A percentile compares a stretch with the other conserved stretches of the same genome.
Conservation (phyloP, 2,113 vertebrate genomes). For the Probosciger aterrimus region DNA sequence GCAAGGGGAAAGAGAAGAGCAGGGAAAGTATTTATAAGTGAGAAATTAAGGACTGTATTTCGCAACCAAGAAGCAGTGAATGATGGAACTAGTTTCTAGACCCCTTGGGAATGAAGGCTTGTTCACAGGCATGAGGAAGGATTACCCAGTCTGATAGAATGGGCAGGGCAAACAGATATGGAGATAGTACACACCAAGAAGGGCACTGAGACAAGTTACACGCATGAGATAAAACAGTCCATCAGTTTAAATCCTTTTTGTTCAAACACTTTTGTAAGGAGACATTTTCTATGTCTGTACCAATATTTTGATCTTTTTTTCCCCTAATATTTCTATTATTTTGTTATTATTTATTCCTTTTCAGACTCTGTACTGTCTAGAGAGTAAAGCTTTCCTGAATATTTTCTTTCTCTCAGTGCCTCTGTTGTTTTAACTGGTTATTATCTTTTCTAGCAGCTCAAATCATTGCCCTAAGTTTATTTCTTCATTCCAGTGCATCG, state of each 20-base stretch:
- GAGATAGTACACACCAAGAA: background rate
- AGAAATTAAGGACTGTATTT: background rate
- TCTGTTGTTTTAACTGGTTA: background rate
- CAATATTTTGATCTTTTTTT: background rate
- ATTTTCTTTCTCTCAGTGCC: background rate
- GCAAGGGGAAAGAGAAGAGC: background rate
- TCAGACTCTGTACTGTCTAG: accelerated
- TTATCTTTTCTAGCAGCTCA: background rate
- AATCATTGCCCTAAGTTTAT: background rate
- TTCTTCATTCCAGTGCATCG: background rate
- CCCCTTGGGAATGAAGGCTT: background rate
- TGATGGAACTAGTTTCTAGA: background rate
- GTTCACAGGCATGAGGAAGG: background rate
- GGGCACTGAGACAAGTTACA: background rate
- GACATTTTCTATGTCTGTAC: background rate
- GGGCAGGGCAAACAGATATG: background rate
- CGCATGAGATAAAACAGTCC: background rate
- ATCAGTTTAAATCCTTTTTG: background rate
- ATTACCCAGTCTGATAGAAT: background rate
- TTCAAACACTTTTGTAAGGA: background rate
- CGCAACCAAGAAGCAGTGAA: background rate
- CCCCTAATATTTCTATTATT: background rate
- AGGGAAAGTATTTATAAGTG: background rate
- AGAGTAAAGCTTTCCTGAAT: background rate
- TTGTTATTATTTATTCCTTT: background rate